Percentiles rank a stretch among this genome's conserved stretches.
These are phyloP conservation scores for Portevinia maculata DNA, from an alignment of 2,888 invertebrate species.

Conservation along the genomic window DNA sequence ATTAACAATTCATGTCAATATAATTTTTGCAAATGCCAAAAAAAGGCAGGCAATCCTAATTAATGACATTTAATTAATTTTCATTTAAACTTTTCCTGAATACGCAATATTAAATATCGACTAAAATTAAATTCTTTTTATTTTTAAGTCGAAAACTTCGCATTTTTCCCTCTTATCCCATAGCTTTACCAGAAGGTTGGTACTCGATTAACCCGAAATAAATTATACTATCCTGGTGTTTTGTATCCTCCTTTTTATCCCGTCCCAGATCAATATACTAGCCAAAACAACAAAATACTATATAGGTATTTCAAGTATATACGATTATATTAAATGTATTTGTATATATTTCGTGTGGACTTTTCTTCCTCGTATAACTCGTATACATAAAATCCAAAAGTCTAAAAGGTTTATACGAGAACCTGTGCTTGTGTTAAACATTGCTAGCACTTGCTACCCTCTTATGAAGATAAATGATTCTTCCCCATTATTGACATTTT, in stretches of 20 bases:
- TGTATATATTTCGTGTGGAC: no score
- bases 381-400: background rate
- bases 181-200: conserved; percentile 22
- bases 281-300: conserved; percentile 50
- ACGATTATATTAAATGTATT: conserved; percentile 3
- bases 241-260: conserved; percentile 16
- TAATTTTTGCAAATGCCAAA: background rate
- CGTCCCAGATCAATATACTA: conserved; percentile 41
- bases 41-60: conserved; percentile 24
- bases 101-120: conserved; percentile 33
- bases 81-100: conserved; percentile 42
- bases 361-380: background rate
- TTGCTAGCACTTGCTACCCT: conserved; percentile 25
- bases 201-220: conserved; percentile 64
- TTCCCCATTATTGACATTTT: conserved; percentile 52
- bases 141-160: background rate
- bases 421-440: background rate
- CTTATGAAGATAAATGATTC: conserved; percentile 60
- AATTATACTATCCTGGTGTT: conserved; percentile 59
- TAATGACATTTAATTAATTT: conserved; percentile 62
- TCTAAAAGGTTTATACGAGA: background rate
- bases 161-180: conserved; percentile 45
- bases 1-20: conserved; percentile 30
- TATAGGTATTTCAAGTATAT: conserved; percentile 35
- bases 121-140: conserved; percentile 14